Base-by-base conservation (phyloP, 2,797 vertebrate species). In the Acanthopagrus latus region DNA sequence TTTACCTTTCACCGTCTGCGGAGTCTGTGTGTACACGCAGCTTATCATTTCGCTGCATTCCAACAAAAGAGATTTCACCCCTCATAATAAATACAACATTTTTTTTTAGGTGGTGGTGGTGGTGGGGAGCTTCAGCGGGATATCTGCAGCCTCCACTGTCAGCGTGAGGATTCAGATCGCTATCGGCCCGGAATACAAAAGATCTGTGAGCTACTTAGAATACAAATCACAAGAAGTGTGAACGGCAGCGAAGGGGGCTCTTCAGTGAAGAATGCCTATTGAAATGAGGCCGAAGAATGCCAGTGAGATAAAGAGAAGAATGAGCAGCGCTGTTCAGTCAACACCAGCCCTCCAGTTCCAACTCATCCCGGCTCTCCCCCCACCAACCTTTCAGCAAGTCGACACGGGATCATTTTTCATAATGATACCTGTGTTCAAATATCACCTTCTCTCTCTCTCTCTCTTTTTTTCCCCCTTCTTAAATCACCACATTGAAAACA, bases 281-380 rank as follows among this genome's bases (percentile, higher is more conserved):
- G 92, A 93, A 94, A 94, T 90, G 83, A 92, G 82, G 89, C 73
- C 82, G 87, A 92, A 92, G 90, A 94, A 93, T 92, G 92, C 64
- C 74, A 79, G 76, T 1, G 67, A 95, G 92, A 94, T 93, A 93
- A 93, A 88, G 82, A 86, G 59, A 88, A 90, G 91, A 93, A 91
- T 89, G 88, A 88, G 87, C 79, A 48, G 67, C 55, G 67, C 80
- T 78, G 87, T 78, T 88, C 89, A 80, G 90, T 89, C 82, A 87
- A 88, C 87, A 70, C 64, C 78, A 71, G 64, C 78, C 77, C 86
- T 91, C 88, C 79, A 62, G 85, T 89, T 80, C 27, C 77, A 91
- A 86, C 89, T 88, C 84, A 87, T 91, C 89, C 88, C 55, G 48
- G 56, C 66, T 78, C 81, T 83, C 71, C 33, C n/a, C n/a, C n/a